Evolutionary conservation across 2,113 vertebrate species (phyloP).

Genomic region (Stomatorhinus ivindoensis): DNA sequence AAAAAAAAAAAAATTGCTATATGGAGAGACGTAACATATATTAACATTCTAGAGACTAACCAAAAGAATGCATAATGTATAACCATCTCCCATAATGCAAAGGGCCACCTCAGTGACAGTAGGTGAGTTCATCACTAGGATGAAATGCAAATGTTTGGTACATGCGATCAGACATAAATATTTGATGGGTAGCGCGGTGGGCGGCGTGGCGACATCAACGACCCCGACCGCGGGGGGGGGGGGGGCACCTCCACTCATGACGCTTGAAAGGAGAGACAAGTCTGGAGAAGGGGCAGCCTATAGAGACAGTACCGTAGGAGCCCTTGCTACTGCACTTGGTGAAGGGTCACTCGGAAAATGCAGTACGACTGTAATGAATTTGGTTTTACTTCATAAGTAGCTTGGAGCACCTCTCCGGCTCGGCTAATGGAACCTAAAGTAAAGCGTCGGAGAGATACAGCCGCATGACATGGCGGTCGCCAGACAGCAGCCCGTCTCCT

Average conservation of each 20-base stretch:
- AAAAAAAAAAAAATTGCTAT: background rate
- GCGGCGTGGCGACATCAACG: background rate
- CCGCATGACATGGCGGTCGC: background rate
- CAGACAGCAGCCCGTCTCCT: background rate
- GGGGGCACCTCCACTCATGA: background rate
- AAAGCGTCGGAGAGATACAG: background rate
- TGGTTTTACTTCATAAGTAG: background rate
- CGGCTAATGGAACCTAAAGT: background rate
- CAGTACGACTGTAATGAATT: background rate
- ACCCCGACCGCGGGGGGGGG: background rate
- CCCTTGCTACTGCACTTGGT: background rate
- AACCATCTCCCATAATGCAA: background rate
- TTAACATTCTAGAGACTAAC: background rate
- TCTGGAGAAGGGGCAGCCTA: background rate
- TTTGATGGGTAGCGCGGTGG: background rate
- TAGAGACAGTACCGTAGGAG: background rate
- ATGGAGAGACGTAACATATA: background rate
- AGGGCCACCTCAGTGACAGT: background rate
- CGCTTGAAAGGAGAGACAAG: background rate
- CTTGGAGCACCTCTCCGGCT: background rate
- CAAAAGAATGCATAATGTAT: slow-evolving; percentile 9
- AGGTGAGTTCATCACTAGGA: background rate
- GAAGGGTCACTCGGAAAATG: background rate
- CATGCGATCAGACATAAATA: slow-evolving; percentile 7
- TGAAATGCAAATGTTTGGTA: slow-evolving; percentile 10